A percentile compares a stretch with the other conserved stretches of the same genome.
Evolutionary conservation across 2,888 invertebrate genomes (phyloP).

Genomic region (Drosophila neutralis): DNA sequence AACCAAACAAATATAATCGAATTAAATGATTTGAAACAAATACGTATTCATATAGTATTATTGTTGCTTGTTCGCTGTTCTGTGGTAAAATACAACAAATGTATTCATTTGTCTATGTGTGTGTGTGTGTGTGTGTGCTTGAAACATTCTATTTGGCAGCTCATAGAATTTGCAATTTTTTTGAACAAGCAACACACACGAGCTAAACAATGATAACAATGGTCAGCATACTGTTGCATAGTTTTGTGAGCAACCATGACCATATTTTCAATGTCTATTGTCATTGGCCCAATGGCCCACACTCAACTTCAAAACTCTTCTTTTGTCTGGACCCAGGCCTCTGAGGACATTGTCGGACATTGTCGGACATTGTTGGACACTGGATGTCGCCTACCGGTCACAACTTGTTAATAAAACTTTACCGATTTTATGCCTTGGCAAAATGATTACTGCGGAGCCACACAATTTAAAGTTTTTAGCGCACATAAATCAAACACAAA

Average conservation of each 20-base stretch:
- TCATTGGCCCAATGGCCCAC: conserved; percentile 27
- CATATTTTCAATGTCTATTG: conserved; percentile 73
- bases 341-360: not conserved
- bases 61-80: not conserved
- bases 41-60: not conserved
- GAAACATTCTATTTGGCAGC: conserved; percentile 30
- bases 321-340: conserved; percentile 13
- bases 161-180: conserved; percentile 60
- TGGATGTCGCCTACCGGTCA: conserved; percentile 43
- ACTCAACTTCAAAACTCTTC: conserved; percentile 1
- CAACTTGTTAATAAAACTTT: conserved; percentile 79
- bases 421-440: conserved; percentile 58
- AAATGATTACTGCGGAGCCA: conserved; percentile 50
- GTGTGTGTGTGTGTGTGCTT: not conserved
- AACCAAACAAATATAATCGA: conserved; percentile 25
- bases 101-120: not conserved
- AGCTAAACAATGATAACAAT: conserved; percentile 55
- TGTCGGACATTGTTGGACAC: not conserved
- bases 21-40: conserved; percentile 29
- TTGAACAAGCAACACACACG: conserved; percentile 60
- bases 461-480: conserved; percentile 74
- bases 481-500: conserved; percentile 75
- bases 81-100: conserved; percentile 3
- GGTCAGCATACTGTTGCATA: conserved; percentile 51
- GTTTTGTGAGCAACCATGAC: conserved; percentile 42